Evolutionary conservation across 2,888 invertebrate genomes (phyloP), one percentile per base, ranked within the genome.

Genomic region (Drosophila kokeensis): DNA sequence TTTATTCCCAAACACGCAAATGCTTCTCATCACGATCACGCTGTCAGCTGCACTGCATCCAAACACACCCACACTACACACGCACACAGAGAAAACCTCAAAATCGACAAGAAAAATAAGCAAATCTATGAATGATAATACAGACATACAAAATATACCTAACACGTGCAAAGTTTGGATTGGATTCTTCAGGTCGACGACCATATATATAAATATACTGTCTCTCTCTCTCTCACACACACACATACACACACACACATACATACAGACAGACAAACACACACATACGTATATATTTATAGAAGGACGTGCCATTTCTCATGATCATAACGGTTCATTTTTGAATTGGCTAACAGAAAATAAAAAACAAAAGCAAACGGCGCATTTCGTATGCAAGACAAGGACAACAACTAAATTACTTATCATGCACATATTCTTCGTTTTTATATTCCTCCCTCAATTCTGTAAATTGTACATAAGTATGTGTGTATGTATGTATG

Each of bases 341-440:
- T 27, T 40, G 24, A 65, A 76, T 75, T 75, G 61, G 54, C 53
- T 24, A 15, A 45, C 7, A n/a, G 32, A 54, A 38, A 52, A 24
- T 36, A 60, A 45, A n/a, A 30, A 42, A 42, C 24, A 29, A 30
- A 24, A 52, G 29, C 5, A 58, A 34, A 40, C 40, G 68, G 27
- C 49, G 49, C 65, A 64, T 68, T 63, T 40, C 45, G 30, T 55
- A 52, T 60, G 45, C 48, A 55, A 75, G 58, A 75, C 69, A 70
- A 55, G 61, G 57, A 69, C 60, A 61, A 52, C 32, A 68, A 40
- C 49, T 1, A 29, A 57, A 48, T n/a, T 30, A 75, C 45, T 34
- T n/a, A 52, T 53, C 76, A 68, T 68, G 61, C 67, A 62, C 67
- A 77, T 40, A 49, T 45, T 50, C 24, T 60, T 69, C 15, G 13